Conservation (phyloP, 2,113 vertebrate species). For the Ivindomyrus marchei region DNA sequence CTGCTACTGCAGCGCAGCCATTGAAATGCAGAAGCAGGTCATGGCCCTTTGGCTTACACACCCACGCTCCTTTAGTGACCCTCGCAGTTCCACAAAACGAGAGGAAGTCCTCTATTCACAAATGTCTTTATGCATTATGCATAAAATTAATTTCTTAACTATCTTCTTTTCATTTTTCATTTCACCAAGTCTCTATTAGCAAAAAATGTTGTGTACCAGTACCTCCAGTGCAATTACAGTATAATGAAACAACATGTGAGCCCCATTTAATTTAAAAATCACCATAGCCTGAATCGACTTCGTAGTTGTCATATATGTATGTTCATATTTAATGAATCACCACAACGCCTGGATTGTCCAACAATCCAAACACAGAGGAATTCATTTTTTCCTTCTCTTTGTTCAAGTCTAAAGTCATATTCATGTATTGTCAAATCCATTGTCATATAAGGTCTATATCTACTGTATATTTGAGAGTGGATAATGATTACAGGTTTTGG, state of each 20-base stretch:
- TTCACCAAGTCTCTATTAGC: not conserved
- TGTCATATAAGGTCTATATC: not conserved
- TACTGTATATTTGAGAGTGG: not conserved
- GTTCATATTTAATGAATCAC: not conserved
- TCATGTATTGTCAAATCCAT: not conserved
- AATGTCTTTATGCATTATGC: slow-evolving; percentile 45
- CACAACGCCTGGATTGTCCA: not conserved
- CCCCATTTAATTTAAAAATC: not conserved
- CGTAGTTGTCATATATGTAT: not conserved
- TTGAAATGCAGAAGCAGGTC: slow-evolving; percentile 43
- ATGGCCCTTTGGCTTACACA: slow-evolving; percentile 44
- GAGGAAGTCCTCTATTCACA: slow-evolving; percentile 41
- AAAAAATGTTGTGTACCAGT: not conserved
- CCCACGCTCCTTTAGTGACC: slow-evolving; percentile 46
- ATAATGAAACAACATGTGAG: not conserved
- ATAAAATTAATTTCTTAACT: slow-evolving; percentile 51
- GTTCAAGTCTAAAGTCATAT: not conserved
- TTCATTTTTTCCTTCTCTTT: not conserved
- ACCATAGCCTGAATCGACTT: not conserved
- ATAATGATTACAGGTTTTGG: not conserved
- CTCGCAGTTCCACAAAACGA: slow-evolving; percentile 47
- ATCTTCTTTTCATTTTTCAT: slow-evolving; percentile 26
- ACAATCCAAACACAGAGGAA: not conserved
- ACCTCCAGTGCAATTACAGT: not conserved
- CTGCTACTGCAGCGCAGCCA: slow-evolving; percentile 50